Base-by-base conservation (phyloP, 2,888 invertebrate genomes). In the Hofmannophila pseudospretella region DNA sequence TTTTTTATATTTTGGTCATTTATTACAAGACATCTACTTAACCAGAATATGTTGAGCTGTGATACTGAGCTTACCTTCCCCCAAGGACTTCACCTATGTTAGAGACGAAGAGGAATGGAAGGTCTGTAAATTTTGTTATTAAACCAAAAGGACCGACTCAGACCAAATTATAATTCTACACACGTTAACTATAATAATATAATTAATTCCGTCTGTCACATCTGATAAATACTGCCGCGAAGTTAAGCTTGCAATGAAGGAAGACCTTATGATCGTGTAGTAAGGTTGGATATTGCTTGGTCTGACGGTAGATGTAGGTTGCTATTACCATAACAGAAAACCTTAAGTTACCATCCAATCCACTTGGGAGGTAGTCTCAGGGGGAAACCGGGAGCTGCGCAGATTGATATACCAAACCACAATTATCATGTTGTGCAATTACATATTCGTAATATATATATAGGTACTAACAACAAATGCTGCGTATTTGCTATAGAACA, bases 161-260 rank as follows among this genome's bases (percentile, higher is more conserved):
- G n/a, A n/a, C n/a, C n/a, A 36, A 44, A 61, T 80, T 66, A 57
- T 42, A 48, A 82, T 78, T 79, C 81, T 44, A 46, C 34, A 28
- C 70, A 51, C 72, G 69, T 60, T 40, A 47, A 38, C 67, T 65
- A 68, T 84, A 80, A 82, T 82, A 82, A 82, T 82, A 80, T 75
- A 80, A 84, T 84, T 82, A 82, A 84, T 79, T 81, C 80, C 48
- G 71, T 71, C 60, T 73, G 68, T 67, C 64, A 64, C 67, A 69
- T 70, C 65, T 59, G 69, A 70, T 72, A 66, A 57, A 45, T 33
- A 42, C 31, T 36, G 49, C 46, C 41, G 38, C 58, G 44, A 51
- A 41, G 20, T 44, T 57, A 40, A 38, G 34, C 46, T 41, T 62
- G 49, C 59, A 20, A 11, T 8, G 26, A 1, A 23, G 27, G 19